These are phyloP conservation scores for Phyllotis vaccarum DNA, from an alignment of 2,797 vertebrate species.

Conservation along the genomic window DNA sequence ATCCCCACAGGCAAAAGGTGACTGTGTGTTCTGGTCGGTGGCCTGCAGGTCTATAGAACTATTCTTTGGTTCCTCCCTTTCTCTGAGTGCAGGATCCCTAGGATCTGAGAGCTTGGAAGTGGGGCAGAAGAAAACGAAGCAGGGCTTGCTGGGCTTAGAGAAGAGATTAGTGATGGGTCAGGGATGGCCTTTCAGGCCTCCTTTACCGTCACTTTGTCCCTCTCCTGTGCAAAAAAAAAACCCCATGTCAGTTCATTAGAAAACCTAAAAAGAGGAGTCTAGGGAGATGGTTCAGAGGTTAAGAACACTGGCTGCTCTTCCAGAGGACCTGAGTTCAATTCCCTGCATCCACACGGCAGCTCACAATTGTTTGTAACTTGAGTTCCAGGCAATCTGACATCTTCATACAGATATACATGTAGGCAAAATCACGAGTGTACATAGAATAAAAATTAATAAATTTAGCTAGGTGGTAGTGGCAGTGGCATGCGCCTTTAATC, in stretches of 20 bases:
- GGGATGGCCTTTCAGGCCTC: neutral
- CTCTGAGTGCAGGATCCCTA: neutral
- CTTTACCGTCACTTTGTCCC: neutral
- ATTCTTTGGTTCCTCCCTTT: neutral
- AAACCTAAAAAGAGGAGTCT: neutral
- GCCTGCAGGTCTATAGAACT: neutral
- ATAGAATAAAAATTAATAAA: too few species aligned
- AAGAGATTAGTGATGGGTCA: neutral
- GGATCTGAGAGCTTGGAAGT: neutral
- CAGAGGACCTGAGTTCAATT: neutral
- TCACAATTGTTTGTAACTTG: neutral
- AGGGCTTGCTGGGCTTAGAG: neutral
- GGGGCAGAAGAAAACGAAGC: neutral
- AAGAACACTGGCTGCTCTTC: neutral
- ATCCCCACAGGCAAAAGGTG: conserved; percentile 56
- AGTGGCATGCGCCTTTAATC: neutral
- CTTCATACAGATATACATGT: neutral
- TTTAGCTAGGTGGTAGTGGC: too few species aligned
- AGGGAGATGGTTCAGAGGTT: neutral
- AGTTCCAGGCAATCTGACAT: neutral
- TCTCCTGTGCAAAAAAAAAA: neutral
- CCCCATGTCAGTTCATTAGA: neutral
- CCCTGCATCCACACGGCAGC: neutral
- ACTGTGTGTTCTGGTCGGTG: neutral
- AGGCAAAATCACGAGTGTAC: neutral